phyloP scores from a whole-genome alignment of 2,797 vertebrate species.

The Sardinella longiceps region DNA sequence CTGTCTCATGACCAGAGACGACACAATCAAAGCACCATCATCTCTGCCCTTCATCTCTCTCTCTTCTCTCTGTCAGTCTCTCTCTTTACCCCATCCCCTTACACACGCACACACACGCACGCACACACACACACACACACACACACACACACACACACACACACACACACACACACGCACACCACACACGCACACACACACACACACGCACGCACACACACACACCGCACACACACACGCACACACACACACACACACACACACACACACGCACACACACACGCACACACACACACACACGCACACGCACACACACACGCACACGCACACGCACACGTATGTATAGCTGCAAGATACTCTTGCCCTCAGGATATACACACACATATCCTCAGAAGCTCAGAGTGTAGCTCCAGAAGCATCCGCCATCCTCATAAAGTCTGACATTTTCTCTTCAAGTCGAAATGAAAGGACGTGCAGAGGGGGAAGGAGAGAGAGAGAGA shows the following conservation, averaged over 20 bases:
- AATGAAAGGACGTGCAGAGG: background rate
- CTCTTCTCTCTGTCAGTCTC: constrained; percentile 23
- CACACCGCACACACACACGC: constrained; percentile 14
- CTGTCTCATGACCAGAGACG: background rate
- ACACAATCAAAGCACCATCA: background rate
- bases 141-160: constrained; percentile 14
- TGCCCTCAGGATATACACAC: constrained; percentile 40
- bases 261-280: constrained; percentile 19
- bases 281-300: constrained; percentile 16
- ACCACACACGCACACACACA: constrained; percentile 19
- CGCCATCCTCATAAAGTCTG: constrained; percentile 34
- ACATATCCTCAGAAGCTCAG: constrained; percentile 23
- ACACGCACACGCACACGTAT: background rate
- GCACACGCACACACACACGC: background rate
- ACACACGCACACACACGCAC: background rate
- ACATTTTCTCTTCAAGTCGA: constrained; percentile 26
- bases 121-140: constrained; percentile 25
- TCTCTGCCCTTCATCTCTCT: background rate
- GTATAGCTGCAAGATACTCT: background rate
- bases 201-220: background rate
- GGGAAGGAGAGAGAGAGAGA: background rate
- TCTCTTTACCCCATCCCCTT: background rate
- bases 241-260: constrained; percentile 8
- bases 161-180: background rate
- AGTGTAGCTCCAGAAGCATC: constrained; percentile 15